Conservation (phyloP, 2,797 vertebrate species). For the Phataginus tetradactyla region DNA sequence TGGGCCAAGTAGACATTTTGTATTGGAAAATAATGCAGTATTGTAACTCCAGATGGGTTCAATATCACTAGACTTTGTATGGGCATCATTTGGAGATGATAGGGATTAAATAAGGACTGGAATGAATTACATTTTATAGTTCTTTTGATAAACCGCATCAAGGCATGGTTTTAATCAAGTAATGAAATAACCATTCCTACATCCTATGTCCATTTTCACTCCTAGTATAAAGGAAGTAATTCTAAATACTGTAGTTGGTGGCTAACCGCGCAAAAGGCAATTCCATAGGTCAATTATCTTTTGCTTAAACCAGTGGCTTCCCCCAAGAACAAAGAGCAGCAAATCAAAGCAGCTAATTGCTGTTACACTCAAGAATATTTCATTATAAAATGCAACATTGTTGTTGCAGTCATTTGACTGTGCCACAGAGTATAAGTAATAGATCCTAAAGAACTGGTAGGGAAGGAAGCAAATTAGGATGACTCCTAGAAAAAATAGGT, state of each 20-base stretch:
- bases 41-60: neutral
- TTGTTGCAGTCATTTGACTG: rapidly evolving
- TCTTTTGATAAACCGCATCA: neutral
- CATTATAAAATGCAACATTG: constrained; percentile 86
- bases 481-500: constrained; percentile 91
- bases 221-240: neutral
- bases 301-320: constrained; percentile 82
- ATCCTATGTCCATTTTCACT: neutral
- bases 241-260: neutral
- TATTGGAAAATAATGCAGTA: neutral
- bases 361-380: constrained; percentile 93
- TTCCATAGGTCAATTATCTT: constrained; percentile 71
- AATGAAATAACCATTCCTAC: neutral
- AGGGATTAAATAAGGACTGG: neutral
- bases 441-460: constrained; percentile 92
- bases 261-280: constrained; percentile 75
- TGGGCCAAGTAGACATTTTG: neutral
- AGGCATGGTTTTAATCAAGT: neutral
- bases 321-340: constrained; percentile 90
- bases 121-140: neutral
- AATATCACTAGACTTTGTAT: neutral
- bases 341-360: constrained; percentile 93
- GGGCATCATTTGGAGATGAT: neutral
- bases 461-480: constrained; percentile 93
- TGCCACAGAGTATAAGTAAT: constrained; percentile 85